These are phyloP conservation scores for Drosophila cognata DNA, from an alignment of 2,888 invertebrate species.

Conservation along the genomic window DNA sequence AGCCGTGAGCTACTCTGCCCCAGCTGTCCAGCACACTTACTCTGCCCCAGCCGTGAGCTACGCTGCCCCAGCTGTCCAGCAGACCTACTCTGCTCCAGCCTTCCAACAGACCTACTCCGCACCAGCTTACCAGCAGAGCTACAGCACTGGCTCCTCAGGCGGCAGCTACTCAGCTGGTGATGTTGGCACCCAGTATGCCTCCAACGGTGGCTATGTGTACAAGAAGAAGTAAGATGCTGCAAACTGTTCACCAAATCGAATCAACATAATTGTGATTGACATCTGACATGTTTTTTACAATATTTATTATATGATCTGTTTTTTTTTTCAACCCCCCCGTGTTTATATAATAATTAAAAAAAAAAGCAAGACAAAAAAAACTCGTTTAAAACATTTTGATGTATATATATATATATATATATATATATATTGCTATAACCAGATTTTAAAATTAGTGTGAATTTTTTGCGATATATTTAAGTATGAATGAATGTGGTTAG, in stretches of 20 bases:
- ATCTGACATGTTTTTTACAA: constrained; percentile 30
- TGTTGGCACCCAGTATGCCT: constrained; percentile 81
- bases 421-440: not conserved
- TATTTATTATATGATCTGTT: constrained; percentile 27
- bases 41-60: constrained; percentile 45
- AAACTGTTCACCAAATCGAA: constrained; percentile 57
- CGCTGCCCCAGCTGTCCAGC: constrained; percentile 53
- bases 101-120: constrained; percentile 37
- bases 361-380: constrained; percentile 9
- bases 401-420: too few species aligned
- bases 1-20: not conserved
- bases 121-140: constrained; percentile 42
- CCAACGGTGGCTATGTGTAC: constrained; percentile 84
- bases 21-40: constrained; percentile 18
- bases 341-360: constrained; percentile 40
- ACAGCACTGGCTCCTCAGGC: constrained; percentile 54
- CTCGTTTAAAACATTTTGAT: constrained; percentile 8
- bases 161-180: constrained; percentile 62
- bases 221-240: constrained; percentile 76
- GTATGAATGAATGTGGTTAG: not conserved
- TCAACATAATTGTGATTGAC: constrained; percentile 29
- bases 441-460: not conserved
- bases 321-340: constrained; percentile 36
- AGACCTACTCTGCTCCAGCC: constrained; percentile 48
- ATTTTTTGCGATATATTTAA: not conserved